Conservation (phyloP, 2,888 invertebrate species). For the Capitulum mitella region DNA sequence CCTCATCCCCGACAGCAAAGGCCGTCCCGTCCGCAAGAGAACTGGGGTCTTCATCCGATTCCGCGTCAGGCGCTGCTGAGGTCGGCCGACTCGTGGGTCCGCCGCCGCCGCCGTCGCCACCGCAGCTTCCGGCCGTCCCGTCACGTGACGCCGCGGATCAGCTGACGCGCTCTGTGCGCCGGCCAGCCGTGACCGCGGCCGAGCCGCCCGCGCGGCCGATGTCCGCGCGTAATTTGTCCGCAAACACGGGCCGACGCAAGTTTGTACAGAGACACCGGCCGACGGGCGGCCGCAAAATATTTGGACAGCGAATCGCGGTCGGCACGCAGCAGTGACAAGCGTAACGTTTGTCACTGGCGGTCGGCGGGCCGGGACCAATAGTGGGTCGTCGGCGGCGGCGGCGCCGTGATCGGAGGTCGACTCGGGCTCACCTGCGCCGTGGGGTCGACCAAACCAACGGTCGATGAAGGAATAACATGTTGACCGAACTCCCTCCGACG, state of each 20-base stretch:
- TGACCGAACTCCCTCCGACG: no score
- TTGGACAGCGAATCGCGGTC: background rate
- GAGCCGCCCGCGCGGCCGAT: background rate
- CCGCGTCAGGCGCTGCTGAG: no score
- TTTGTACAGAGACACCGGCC: background rate
- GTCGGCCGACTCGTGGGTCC: background rate
- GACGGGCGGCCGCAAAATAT: background rate
- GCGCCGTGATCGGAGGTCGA: background rate
- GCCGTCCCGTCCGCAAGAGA: no score
- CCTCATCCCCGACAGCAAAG: no score
- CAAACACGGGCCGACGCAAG: background rate
- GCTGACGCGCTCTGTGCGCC: background rate
- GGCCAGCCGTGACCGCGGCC: background rate
- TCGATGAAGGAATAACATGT: no score
- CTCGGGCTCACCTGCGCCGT: no score
- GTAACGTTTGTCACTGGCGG: no score
- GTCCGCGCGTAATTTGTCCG: background rate
- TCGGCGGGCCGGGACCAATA: background rate
- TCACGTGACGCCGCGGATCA: background rate
- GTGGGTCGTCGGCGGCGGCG: background rate
- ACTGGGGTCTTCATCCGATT: no score
- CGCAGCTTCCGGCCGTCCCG: background rate
- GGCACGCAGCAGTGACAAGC: no score
- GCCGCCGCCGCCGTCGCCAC: background rate
- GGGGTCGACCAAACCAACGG: no score